Evolutionary conservation across 2,888 invertebrate genomes (phyloP), one percentile per base, ranked within the genome.

Genomic region (Drosophila borborema): DNA sequence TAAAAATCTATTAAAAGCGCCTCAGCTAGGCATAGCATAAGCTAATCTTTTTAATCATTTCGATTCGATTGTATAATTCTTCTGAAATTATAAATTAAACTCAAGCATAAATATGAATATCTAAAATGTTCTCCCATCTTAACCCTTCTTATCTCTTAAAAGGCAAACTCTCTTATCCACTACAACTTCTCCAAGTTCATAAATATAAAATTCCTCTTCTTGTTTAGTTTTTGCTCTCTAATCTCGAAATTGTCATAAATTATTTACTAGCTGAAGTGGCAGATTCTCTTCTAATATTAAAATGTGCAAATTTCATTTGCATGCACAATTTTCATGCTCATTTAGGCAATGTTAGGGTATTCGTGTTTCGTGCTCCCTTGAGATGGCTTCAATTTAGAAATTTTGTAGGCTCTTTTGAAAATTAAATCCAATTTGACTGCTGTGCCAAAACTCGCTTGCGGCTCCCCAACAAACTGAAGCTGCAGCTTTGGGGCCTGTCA

Each of bases 351-450:
- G 75, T 55, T 40, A 80, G 72, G 31, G 76, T 48, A 80, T 78
- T 76, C 31, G 38, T 38, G 43, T 1, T 34, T 63, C 56, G 41
- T 16, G 0, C 12, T 65, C 67, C 56, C 62, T 9, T 1, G 71
- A 60, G 66, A 63, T 38, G 60, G 64, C n/a, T 72, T 67, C 28
- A 62, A 40, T 63, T 75, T 41, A 67, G 56, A 43, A 67, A 34
- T 69, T 64, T 78, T 59, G 61, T 63, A 80, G 61, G 55, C 64
- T 64, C 55, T 66, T 80, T 75, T 72, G 49, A 77, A 77, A 77
- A 65, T 55, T 46, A 82, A 72, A 89, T 85, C 72, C 69, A 89
- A 81, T 86, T 86, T 76, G 76, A 73, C 81, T 86, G 83, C 80
- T 59, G 74, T 40, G 51, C 60, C 23, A 59, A 73, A 77, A 54